Base-by-base conservation (phyloP, 2,888 invertebrate species). In the Nomada goodeniana region DNA sequence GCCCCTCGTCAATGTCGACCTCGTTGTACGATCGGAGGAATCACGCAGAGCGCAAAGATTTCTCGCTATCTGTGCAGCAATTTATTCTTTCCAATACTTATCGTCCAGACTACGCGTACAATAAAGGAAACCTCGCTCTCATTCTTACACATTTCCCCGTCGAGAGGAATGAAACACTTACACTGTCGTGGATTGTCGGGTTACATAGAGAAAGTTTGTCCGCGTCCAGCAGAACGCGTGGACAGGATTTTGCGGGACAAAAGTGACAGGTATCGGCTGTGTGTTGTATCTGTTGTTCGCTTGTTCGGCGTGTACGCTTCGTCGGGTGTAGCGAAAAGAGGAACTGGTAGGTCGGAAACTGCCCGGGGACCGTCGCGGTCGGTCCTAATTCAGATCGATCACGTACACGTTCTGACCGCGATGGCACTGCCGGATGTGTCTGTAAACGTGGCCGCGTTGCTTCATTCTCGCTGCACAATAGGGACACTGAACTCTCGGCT, bases 401-500 rank as follows among this genome's bases (percentile, higher is more conserved):
- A 88, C 90, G 74, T 90, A 91, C 18, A 91, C 90, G 47, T 83
- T 85, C 67, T 88, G 83, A 44, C 90, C 90, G 11, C 86, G 84
- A 82, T 91, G 91, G 73, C 89, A 87, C 60, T 85, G 86, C 36
- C 91, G 85, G 20, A 92, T 90, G 76, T 92, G 92, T 69, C 90
- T 88, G 77, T 92, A 92, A 64, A 93, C 88, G 75, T 93, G 90
- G 13, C 90, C 88, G 0, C 91, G 90, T 72, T 92, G 92, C 68
- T 91, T 92, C 89, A 91, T 91, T 36, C 90, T 87, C 26, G 86
- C 89, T 2, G 84, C 77, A 70, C 93, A 93, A 57, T 91, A 90
- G 0, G 92, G 92, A 64, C 93, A 93, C 72, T 90, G 89, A 82
- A 92, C 90, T 76, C 91, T 91, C n/a, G 92, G 92, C 50, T 90